These are phyloP conservation scores for Scalopus aquaticus DNA, from an alignment of 2,113 vertebrate species.

Conservation along the genomic window DNA sequence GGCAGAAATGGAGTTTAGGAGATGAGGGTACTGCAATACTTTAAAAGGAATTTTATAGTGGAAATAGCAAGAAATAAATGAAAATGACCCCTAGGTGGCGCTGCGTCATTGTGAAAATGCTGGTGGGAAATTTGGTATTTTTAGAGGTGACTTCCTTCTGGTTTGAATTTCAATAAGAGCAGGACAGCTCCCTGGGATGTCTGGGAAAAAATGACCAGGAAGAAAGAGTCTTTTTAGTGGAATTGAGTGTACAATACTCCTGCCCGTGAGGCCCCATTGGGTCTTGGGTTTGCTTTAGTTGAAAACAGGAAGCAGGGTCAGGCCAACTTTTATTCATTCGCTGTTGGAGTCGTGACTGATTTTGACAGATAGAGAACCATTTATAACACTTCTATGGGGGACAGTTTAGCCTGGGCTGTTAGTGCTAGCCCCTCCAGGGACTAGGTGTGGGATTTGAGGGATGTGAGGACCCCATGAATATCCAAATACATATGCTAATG, in stretches of 20 bases:
- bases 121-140: slow-evolving; percentile 26
- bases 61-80: neutral
- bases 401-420: neutral
- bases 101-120: slow-evolving; percentile 55
- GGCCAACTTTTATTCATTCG: slow-evolving; percentile 44
- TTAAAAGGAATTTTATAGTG: neutral
- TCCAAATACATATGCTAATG: neutral
- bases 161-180: slow-evolving; percentile 73
- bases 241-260: neutral
- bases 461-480: neutral
- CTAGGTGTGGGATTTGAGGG: neutral
- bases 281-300: slow-evolving; percentile 38
- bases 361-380: slow-evolving; percentile 48
- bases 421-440: neutral
- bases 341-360: slow-evolving; percentile 34
- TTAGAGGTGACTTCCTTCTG: slow-evolving; percentile 66
- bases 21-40: neutral
- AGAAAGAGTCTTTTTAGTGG: slow-evolving; percentile 63
- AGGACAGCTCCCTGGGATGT: slow-evolving; percentile 53
- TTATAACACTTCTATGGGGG: neutral
- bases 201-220: slow-evolving; percentile 55
- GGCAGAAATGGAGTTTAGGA: neutral
- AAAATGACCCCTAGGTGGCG: slow-evolving; percentile 74
- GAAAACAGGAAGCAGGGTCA: slow-evolving; percentile 57
- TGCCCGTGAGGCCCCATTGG: neutral